Evolutionary conservation across 2,113 vertebrate species (phyloP), one percentile per base, ranked within the genome.

Genomic region (Glaucidium brasilianum): DNA sequence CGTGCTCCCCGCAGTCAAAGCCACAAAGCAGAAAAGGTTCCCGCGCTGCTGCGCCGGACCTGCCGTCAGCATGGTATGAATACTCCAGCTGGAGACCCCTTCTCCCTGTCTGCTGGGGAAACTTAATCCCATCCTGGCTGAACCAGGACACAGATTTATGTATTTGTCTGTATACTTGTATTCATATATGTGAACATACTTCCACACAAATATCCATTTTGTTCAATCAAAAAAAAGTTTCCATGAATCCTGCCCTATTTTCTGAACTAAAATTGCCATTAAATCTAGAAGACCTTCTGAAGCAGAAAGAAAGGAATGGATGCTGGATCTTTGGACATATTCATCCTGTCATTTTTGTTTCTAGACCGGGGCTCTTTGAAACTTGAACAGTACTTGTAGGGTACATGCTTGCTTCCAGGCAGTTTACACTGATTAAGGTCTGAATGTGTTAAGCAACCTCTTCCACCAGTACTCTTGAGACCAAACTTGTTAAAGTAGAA

Each of bases 151-250:
- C n/a, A n/a, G 4, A 0, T 58, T 82, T 71, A 22, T 82, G 69
- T 78, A 58, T 39, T 11, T 58, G 2, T 41, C 30, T 34, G 3
- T 45, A 27, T 63, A 56, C 37, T 55, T 77, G 56, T 56, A 18
- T 22, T 37, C 20, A 5, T 29, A 10, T 27, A 59, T 41, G 8
- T 83, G 74, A 81, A 29, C 2, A 13, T 43, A 10, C 2, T 67
- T 49, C 25, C 7, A 64, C 16, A 50, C 2, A 58, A 88, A 60
- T 50, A 56, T 12, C 4, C 4, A 23, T 79, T 80, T 73, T 63
- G 11, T 56, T 85, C 8, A 64, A 35, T 17, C 0, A 11, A n/a
- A 17, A 63, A 53, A 50, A 29, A 11, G 0, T 0, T 86, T 87
- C 15, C 18, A 41, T 62, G 9, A 74, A 75, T 71, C 27, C 11